Evolutionary conservation across 2,888 invertebrate species (phyloP), one percentile per base, ranked within the genome.

Genomic region (Neocrepidodera transversa): DNA sequence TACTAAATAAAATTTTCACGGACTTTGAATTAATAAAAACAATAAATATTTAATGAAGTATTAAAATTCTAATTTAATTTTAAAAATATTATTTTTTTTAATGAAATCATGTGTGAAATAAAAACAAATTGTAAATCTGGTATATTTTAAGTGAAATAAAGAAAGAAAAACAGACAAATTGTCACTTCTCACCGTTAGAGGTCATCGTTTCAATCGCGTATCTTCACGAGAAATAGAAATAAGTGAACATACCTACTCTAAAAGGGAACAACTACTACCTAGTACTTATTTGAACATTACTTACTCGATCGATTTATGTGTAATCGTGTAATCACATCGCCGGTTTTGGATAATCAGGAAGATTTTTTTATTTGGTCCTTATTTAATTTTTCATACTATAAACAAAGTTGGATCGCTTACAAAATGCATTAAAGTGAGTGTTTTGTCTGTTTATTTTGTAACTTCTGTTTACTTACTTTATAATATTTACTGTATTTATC

Each of bases 281-380:
- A 16, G 40, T 40, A 40, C 40, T 40, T 40, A 40, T 40, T 40
- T 40, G 40, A 17, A 18, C 40, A 40, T 17, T 17, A 17, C 40
- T 40, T 17, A 40, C 18, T 40, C 16, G 40, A 40, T 11, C 10
- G 36, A 36, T 36, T 36, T 13, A 10, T 36, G 36, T 36, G 36
- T 16, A 36, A 2, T 40, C 10, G 40, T n/a, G n/a, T 18, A 40
- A 13, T 10, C 10, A n/a, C 40, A 16, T 42, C 18, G n/a, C 42
- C 42, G 10, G 11, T 42, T 42, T 20, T 42, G 20, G 42, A 42
- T 5, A 11, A 11, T 3, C 42, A 42, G 42, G 42, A 42, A 42
- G 20, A 42, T 20, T 42, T 42, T 42, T 42, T 40, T 42, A 23
- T 42, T 42, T 42, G 20, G 42, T 42, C 14, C n/a, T n/a, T 40